phyloP scores from a whole-genome alignment of 2,113 vertebrate species.

The Dipodomys spectabilis region DNA sequence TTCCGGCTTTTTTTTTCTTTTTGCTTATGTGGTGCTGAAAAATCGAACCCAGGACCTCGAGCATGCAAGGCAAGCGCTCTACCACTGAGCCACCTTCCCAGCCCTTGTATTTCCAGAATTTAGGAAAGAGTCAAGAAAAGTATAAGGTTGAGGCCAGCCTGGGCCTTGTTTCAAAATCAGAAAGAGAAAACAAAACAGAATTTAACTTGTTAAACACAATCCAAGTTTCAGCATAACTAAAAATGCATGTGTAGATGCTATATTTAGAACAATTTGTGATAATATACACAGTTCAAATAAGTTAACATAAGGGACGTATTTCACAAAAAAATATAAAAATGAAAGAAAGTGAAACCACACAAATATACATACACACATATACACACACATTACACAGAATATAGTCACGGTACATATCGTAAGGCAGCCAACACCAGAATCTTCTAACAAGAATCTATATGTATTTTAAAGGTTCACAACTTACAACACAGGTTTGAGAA shows the following conservation, averaged over 20 bases:
- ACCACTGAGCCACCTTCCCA: no score
- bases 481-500: background rate
- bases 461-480: background rate
- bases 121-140: background rate
- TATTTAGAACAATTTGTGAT: background rate
- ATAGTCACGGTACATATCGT: background rate
- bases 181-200: background rate
- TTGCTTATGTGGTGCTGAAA: no score
- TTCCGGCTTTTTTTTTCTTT: no score
- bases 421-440: background rate
- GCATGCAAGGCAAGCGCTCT: no score
- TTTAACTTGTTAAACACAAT: background rate
- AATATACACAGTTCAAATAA: background rate
- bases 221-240: background rate
- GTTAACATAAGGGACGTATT: background rate
- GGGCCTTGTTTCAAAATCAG: background rate
- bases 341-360: background rate
- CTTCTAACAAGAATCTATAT: background rate
- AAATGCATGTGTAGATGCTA: background rate
- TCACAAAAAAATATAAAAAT: background rate
- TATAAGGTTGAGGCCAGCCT: background rate
- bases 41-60: no score
- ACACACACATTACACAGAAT: background rate
- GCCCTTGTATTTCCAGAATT: background rate
- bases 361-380: background rate